These are phyloP conservation scores for Andrena camellia DNA, from an alignment of 2,888 invertebrate species.

Conservation along the genomic window DNA sequence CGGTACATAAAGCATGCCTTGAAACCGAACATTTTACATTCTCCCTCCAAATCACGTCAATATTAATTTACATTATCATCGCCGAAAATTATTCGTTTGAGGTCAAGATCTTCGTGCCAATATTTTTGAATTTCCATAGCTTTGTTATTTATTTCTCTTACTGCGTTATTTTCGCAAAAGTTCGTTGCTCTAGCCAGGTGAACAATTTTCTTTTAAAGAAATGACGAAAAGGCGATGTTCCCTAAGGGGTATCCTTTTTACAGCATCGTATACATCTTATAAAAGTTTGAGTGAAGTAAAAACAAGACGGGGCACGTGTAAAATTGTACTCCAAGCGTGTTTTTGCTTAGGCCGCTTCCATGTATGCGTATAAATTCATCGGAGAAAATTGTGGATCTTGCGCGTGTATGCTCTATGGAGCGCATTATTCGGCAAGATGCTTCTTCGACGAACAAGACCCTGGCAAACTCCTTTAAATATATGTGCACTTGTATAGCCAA, in stretches of 20 bases:
- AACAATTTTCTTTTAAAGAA: not conserved
- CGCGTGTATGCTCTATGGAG: conserved; percentile 20
- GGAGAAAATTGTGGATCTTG: conserved; percentile 26
- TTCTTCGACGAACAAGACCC: not conserved
- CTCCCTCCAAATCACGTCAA: not conserved
- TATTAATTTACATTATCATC: not conserved
- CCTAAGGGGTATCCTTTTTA: conserved; percentile 1
- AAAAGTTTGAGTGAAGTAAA: conserved; percentile 23
- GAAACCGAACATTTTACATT: not conserved
- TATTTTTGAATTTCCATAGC: not conserved
- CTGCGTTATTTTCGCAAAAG: not conserved
- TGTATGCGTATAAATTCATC: conserved; percentile 31
- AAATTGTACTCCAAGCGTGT: conserved; percentile 16
- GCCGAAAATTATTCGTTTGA: not conserved
- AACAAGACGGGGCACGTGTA: not conserved
- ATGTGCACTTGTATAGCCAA: not conserved
- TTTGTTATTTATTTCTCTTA: not conserved
- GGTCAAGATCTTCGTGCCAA: not conserved
- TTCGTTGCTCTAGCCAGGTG: not conserved
- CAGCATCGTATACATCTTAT: conserved; percentile 13
- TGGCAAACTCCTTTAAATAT: conserved; percentile 8
- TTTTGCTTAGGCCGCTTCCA: not conserved
- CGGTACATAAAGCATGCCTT: not conserved
- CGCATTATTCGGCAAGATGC: conserved; percentile 31
- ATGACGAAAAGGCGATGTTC: not conserved